Conservation (phyloP, 2,888 invertebrate species). For the Stictocephala bisonia region DNA sequence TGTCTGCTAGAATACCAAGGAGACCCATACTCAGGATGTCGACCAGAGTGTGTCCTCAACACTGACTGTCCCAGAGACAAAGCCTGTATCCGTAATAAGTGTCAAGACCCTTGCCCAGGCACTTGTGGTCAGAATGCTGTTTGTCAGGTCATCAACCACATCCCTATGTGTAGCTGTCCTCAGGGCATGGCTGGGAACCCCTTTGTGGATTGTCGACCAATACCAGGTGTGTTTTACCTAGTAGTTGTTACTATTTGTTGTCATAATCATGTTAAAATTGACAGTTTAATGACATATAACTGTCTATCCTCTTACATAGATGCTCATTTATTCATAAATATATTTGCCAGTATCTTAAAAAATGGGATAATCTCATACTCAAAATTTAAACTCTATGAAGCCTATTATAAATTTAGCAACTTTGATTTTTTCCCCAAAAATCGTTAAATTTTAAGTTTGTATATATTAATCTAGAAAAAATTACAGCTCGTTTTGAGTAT, state of each 20-base stretch:
- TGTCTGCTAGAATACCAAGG: constrained; percentile 60
- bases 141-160: constrained; percentile 79
- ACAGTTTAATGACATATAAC: neutral
- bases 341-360: no score
- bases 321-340: no score
- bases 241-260: neutral
- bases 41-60: constrained; percentile 83
- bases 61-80: constrained; percentile 76
- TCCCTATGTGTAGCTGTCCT: constrained; percentile 69
- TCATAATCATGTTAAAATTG: neutral
- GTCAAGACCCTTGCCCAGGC: constrained; percentile 76
- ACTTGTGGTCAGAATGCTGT: constrained; percentile 78
- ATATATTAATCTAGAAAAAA: no score
- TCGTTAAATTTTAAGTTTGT: no score
- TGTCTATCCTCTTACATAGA: no score
- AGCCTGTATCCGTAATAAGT: constrained; percentile 79
- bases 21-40: constrained; percentile 69
- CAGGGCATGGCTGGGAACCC: constrained; percentile 61
- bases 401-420: no score
- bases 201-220: constrained; percentile 73
- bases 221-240: constrained; percentile 66
- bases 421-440: no score
- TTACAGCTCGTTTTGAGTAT: constrained; percentile 56
- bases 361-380: no score
- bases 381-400: no score